phyloP scores from a whole-genome alignment of 35 echinoderm and acorn worm genomes.

The Ophiothrix spiculata region DNA sequence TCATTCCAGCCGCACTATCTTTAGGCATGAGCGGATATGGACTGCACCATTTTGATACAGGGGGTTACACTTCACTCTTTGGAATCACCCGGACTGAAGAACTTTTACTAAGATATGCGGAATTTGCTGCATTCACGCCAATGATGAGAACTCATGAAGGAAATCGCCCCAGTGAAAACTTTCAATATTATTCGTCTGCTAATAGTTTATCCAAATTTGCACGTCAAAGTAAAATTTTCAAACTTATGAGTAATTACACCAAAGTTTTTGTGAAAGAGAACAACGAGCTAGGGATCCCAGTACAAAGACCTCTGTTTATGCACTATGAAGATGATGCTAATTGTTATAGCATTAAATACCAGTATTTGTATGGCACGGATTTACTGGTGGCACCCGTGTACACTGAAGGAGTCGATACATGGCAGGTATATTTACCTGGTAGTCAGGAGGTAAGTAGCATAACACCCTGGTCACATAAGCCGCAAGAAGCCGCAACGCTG shows the following conservation, averaged over 20 bases:
- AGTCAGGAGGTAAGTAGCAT: constrained; percentile 76
- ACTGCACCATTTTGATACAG: constrained; percentile 87
- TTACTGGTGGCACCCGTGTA: constrained; percentile 89
- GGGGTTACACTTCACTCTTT: constrained; percentile 92
- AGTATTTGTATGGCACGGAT: constrained; percentile 87
- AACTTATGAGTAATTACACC: constrained; percentile 62
- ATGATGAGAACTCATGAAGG: constrained; percentile 97
- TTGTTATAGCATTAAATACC: constrained; percentile 68
- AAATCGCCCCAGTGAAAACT: constrained; percentile 83
- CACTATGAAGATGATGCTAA: constrained; percentile 74
- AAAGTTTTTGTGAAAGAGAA: constrained; percentile 56
- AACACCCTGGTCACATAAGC: too few relatives aligned
- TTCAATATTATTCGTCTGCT: constrained; percentile 80
- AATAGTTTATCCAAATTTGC: constrained; percentile 65
- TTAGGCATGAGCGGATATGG: constrained; percentile 83
- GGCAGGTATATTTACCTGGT: constrained; percentile 75
- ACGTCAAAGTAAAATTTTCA: constrained; percentile 62
- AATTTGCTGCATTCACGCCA: constrained; percentile 89
- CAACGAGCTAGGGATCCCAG: constrained; percentile 67
- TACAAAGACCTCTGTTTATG: constrained; percentile 86
- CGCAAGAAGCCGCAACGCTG: too few relatives aligned
- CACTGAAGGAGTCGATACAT: constrained; percentile 36
- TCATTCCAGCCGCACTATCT: constrained; percentile 82
- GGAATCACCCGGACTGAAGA: constrained; percentile 80
- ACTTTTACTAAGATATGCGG: constrained; percentile 84